Base-by-base conservation (phyloP, 2,113 vertebrate genomes). In the Dinomys branickii region DNA sequence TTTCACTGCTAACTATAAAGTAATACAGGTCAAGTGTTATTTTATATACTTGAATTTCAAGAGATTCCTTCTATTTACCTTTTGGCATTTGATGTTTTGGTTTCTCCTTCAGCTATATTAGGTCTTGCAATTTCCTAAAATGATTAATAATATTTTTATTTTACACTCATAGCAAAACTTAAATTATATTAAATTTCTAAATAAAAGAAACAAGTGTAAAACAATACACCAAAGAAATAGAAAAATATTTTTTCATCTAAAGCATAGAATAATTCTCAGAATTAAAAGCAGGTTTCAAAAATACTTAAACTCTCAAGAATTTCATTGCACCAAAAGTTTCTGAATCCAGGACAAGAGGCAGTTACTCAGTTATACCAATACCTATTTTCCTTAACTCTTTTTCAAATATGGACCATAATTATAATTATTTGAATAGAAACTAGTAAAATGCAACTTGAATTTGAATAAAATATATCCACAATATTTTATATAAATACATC, bases 111-210 rank as follows among this genome's bases (percentile, higher is more conserved):
- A 97, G 95, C 75, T 86, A 96, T 88, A 93, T 92, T 95, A 97
- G 88, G 78, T 96, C 94, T 98, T 96, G 94, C 89, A 95, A 93
- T 90, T 97, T 97, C 97, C 98, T 98, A 97, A 96, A 98, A 98
- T 90, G 90, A 95, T 98, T 96, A 97, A 98, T 67, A 83, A 94
- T 85, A 97, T 28, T 96, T 98, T 98, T 94, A 96, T 96, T 98
- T 98, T 95, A 97, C 61, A 95, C 93, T 96, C 67, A 88, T 33
- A 59, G 87, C 26, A 81, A 98, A 92, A 56, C 50, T 80, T 95
- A 95, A 73, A 92, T 56, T 86, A 61, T 19, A n/a, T 22, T 65
- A 73, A 69, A 30, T 50, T 95, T 84, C 67, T 80, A 30, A 2
- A 35, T 81, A 96, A 88, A 67, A 97, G 50, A 58, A 77, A n/a